Conservation (phyloP, 2,797 vertebrate genomes). For the Zalophus californianus region DNA sequence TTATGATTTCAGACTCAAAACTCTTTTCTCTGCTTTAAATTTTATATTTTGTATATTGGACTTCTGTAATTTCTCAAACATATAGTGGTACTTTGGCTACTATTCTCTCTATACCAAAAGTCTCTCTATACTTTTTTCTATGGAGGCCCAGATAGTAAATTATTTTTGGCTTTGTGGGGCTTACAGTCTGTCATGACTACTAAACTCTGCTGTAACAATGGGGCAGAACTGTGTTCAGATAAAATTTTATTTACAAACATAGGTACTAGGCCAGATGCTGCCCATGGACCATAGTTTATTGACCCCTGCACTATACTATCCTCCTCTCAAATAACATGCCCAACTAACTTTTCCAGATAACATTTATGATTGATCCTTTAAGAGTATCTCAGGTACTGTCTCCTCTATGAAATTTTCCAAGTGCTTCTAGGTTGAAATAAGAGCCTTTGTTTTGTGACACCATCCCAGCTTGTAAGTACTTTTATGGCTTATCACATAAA, state of each 20-base stretch:
- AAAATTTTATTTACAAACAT: not conserved
- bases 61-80: not conserved
- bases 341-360: not conserved
- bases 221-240: not conserved
- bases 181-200: not conserved
- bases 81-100: not conserved
- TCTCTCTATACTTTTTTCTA: not conserved
- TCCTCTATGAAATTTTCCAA: not conserved
- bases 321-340: not conserved
- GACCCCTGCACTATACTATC: not conserved
- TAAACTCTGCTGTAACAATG: not conserved
- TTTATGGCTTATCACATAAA: not conserved
- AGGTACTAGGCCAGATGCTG: not conserved
- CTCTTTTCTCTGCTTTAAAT: not conserved
- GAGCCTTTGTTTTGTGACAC: not conserved
- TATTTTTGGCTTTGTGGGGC: not conserved
- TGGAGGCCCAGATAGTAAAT: not conserved
- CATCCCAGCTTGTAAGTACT: not conserved
- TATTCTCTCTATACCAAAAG: not conserved
- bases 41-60: not conserved
- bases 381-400: not conserved
- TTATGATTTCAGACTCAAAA: not conserved
- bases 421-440: not conserved
- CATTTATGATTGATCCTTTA: not conserved
- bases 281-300: not conserved